Conservation (phyloP, 2,113 vertebrate species). For the Gobius niger region DNA sequence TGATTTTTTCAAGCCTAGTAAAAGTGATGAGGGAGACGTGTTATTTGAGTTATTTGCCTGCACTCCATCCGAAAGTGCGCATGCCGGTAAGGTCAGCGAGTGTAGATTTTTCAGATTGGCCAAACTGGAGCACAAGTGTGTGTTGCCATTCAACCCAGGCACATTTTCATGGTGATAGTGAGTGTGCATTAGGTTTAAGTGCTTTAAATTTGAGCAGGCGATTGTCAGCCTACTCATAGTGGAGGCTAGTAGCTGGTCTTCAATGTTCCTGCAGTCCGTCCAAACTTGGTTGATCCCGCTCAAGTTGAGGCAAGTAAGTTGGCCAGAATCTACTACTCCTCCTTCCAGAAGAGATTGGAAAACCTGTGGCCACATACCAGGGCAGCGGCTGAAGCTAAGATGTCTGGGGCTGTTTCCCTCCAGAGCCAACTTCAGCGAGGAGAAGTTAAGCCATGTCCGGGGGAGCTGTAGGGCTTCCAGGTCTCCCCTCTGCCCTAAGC, state of each 20-base stretch:
- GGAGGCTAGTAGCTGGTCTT: slow-evolving; percentile 86
- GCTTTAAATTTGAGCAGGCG: slow-evolving; percentile 81
- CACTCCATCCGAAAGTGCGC: slow-evolving; percentile 80
- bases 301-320: slow-evolving; percentile 88
- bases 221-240: slow-evolving; percentile 81
- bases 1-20: slow-evolving; percentile 84
- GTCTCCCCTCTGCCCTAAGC: slow-evolving; percentile 83
- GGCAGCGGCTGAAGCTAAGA: slow-evolving; percentile 92
- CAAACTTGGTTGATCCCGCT: slow-evolving; percentile 87
- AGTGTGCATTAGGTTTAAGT: slow-evolving; percentile 91
- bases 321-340: slow-evolving; percentile 79
- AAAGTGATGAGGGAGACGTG: slow-evolving; percentile 52
- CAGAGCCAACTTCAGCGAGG: slow-evolving; percentile 84
- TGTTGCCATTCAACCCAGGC: slow-evolving; percentile 69
- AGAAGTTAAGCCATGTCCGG: slow-evolving; percentile 87
- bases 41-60: slow-evolving; percentile 27
- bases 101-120: slow-evolving; percentile 80
- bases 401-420: slow-evolving; percentile 88
- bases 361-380: slow-evolving; percentile 83
- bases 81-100: slow-evolving; percentile 87
- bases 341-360: slow-evolving; percentile 84
- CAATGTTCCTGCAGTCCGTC: slow-evolving; percentile 78
- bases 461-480: slow-evolving; percentile 93
- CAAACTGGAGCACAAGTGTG: slow-evolving; percentile 87
- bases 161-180: slow-evolving; percentile 86